A percentile compares a stretch with the other conserved stretches of the same genome.
These are phyloP conservation scores for Drosophila hamatofila DNA, from an alignment of 2,888 invertebrate genomes.

Conservation along the genomic window DNA sequence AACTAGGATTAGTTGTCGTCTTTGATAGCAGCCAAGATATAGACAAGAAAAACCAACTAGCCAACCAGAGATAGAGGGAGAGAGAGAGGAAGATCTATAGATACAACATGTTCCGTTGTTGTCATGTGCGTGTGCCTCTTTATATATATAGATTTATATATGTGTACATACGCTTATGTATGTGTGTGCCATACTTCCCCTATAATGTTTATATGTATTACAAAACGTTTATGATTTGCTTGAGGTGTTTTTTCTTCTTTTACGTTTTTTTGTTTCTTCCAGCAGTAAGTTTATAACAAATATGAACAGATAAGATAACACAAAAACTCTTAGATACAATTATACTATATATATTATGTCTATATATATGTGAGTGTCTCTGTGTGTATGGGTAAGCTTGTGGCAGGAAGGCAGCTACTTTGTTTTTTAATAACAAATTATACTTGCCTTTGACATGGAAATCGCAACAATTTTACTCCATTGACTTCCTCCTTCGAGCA, in stretches of 20 bases:
- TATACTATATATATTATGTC: constrained; percentile 20
- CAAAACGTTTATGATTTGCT: constrained; percentile 80
- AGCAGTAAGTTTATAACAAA: constrained; percentile 79
- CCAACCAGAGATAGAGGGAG: not conserved
- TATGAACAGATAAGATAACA: constrained; percentile 72
- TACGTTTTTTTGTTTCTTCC: constrained; percentile 37
- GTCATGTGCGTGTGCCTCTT: constrained; percentile 15
- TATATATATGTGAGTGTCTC: not conserved
- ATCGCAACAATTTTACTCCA: constrained; percentile 26
- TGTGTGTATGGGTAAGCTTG: constrained; percentile 2
- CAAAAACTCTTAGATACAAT: constrained; percentile 55
- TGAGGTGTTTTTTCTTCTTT: constrained; percentile 41
- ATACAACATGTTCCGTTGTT: constrained; percentile 71
- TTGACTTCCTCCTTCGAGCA: constrained; percentile 40
- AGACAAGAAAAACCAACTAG: constrained; percentile 50
- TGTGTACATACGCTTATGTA: constrained; percentile 10
- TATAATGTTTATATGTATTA: constrained; percentile 67
- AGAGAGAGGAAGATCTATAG: constrained; percentile 25
- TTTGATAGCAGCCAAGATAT: constrained; percentile 68
- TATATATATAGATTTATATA: not conserved
- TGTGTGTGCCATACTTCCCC: constrained; percentile 60
- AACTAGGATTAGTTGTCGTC: constrained; percentile 76
- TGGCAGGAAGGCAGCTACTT: constrained; percentile 29
- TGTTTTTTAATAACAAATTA: constrained; percentile 33
- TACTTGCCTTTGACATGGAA: constrained; percentile 15